Evolutionary conservation across 2,113 vertebrate species (phyloP), one percentile per base, ranked within the genome.

Genomic region (Microtus oregoni): DNA sequence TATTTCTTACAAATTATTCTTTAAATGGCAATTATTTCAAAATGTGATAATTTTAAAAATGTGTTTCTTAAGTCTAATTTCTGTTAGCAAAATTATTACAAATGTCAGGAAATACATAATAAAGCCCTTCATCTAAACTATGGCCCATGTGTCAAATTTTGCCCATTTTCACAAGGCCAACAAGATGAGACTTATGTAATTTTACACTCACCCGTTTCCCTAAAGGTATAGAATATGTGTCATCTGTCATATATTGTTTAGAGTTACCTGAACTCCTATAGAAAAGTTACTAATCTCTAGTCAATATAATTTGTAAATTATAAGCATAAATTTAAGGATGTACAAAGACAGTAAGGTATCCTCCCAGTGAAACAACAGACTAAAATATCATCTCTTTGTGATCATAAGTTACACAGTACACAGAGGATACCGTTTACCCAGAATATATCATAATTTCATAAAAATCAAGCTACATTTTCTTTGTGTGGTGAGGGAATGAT

Each of bases 371-470:
- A 85, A 50, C 28, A 85, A 77, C 0, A 70, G 5, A 50, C 52
- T 78, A 68, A 89, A 94, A 89, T 89, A 89, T 78, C 19, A 78
- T 89, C 26, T 78, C 20, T 68, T 38, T 92, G 15, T 72, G 52
- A 58, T 76, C 79, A 89, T 81, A 94, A 94, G 7, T 81, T 41
- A 3, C 35, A 38, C 17, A 95, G n/a, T n/a, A n/a, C n/a, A n/a
- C n/a, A 92, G 0, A 86, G 63, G 58, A 89, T 92, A 94, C 38
- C 89, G 13, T 67, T 78, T 55, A 75, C 55, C 8, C 55, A 90
- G 55, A 89, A 90, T 81, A 82, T 50, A 90, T 55, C 58, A 92
- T 30, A 77, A 90, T 87, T 92, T 86, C n/a, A 15, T 85, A 89
- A 79, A 82, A 95, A 8, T 61, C 7, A 41, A 88, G n/a, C n/a